Evolutionary conservation across 2,888 invertebrate species (phyloP).

Genomic region (Epinotia brunnichana): DNA sequence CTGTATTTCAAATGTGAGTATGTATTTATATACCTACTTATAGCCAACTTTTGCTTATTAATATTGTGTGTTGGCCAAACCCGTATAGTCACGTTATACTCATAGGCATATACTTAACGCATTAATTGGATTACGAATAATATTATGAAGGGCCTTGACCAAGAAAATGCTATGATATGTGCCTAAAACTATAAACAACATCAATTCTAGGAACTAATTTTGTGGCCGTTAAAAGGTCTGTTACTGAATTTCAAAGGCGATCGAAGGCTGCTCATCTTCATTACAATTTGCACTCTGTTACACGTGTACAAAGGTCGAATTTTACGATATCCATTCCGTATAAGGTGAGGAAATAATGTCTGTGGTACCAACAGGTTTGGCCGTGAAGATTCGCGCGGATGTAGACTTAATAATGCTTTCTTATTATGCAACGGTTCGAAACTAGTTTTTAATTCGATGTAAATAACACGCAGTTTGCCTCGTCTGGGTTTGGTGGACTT

Average conservation of each 20-base stretch:
- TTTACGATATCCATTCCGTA: conserved; percentile 17
- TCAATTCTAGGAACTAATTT: conserved; percentile 41
- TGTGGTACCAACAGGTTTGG: conserved; percentile 42
- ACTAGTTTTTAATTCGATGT: conserved; percentile 57
- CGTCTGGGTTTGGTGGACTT: conserved; percentile 23
- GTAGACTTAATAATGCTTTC: conserved; percentile 53
- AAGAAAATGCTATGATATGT: conserved; percentile 28
- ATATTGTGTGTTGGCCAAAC: not conserved
- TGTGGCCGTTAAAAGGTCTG: conserved; percentile 39
- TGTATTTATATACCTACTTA: no score
- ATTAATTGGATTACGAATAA: not conserved
- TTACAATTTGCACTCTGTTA: conserved; percentile 28
- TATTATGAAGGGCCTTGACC: conserved; percentile 19
- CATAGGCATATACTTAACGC: not conserved
- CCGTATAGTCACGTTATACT: not conserved
- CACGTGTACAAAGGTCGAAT: conserved; percentile 29
- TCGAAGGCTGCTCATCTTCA: conserved; percentile 34
- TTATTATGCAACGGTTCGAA: conserved; percentile 55
- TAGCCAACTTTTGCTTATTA: no score
- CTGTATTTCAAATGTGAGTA: no score
- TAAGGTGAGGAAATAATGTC: conserved; percentile 40
- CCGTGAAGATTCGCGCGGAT: conserved; percentile 49
- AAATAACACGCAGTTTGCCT: conserved; percentile 51
- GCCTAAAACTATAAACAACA: conserved; percentile 20
- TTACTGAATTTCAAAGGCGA: conserved; percentile 39